A percentile compares a stretch with the other conserved stretches of the same genome.
These are phyloP conservation scores for Aphyosemion australe DNA, from an alignment of 2,113 vertebrate species.

Conservation along the genomic window DNA sequence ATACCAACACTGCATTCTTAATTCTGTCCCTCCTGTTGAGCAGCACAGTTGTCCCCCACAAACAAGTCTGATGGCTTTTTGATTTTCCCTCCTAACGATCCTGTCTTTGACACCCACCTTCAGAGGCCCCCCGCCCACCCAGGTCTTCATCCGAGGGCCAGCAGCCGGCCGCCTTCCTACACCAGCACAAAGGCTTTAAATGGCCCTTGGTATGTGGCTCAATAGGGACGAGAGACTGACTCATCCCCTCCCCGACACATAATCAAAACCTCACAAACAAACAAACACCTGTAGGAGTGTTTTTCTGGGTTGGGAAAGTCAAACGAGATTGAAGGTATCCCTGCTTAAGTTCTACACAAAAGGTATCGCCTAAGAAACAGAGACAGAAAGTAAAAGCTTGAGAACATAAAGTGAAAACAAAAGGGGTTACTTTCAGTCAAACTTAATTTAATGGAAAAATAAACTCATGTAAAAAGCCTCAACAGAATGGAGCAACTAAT, in stretches of 20 bases:
- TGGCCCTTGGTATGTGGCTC: slow-evolving; percentile 63
- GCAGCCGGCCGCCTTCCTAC: slow-evolving; percentile 63
- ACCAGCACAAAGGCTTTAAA: slow-evolving; percentile 75
- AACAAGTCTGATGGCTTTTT: slow-evolving; percentile 78
- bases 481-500: no score
- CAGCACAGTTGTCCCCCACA: slow-evolving; percentile 55
- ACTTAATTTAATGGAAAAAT: no score
- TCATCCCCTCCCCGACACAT: slow-evolving; percentile 31
- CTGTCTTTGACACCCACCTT: slow-evolving; percentile 71
- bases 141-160: slow-evolving; percentile 61
- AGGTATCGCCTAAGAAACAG: no score
- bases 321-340: no score
- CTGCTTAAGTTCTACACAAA: no score
- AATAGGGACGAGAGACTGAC: slow-evolving; percentile 51
- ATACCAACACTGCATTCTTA: slow-evolving; percentile 2
- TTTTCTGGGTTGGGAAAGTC: slow-evolving; percentile 4
- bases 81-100: slow-evolving; percentile 62
- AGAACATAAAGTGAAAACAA: no score
- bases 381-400: no score
- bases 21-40: slow-evolving; percentile 38
- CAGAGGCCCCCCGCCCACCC: slow-evolving; percentile 58
- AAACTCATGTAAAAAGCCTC: no score
- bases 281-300: background rate
- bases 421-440: no score
- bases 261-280: slow-evolving; percentile 19